Evolutionary conservation across 2,797 vertebrate genomes (phyloP), one percentile per base, ranked within the genome.

Genomic region (Cossypha heuglini): DNA sequence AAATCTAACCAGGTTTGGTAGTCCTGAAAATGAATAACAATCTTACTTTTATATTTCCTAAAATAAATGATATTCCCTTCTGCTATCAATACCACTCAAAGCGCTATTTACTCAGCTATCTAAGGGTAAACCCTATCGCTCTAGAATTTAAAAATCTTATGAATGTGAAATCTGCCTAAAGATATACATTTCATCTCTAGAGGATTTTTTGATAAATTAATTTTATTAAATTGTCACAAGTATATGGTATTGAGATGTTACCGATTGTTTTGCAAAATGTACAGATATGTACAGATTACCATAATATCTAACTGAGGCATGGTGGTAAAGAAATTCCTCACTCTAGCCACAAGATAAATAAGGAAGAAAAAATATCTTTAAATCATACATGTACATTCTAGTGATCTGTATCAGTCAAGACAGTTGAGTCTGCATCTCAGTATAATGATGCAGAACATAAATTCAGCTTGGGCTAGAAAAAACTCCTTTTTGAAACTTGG

Each of bases 1-100:
- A 99, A 98, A 97, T 99, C 99, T 97, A 99, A 82, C 99, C 99
- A 99, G 94, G 99, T 99, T 95, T 99, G 99, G 96, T 99, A 99
- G 97, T 99, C 99, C 99, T 99, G 97, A 68, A 95, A 91, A 24
- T 94, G 16, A 96, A 5, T 31, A 68, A 54, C 26, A 79, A 17
- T 24, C 75, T 55, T 52, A 62, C 20, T 84, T 87, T 69, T 45
- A 64, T 68, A 61, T 58, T 86, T 69, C n/a, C 24, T 74, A 46
- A 88, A 82, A 91, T 14, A 59, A 81, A 69, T n/a, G 5, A n/a
- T 16, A 43, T 52, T 75, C 16, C 10, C 13, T 86, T 79, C 51
- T 75, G 68, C 43, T 77, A 54, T 37, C 21, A 86, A 8, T 48
- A 74, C 63, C 46, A 51, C 25, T 51, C 37, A 25, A 83, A 72